These are phyloP conservation scores for Catharus bicknelli DNA, from an alignment of 2,113 vertebrate species.

Conservation along the genomic window DNA sequence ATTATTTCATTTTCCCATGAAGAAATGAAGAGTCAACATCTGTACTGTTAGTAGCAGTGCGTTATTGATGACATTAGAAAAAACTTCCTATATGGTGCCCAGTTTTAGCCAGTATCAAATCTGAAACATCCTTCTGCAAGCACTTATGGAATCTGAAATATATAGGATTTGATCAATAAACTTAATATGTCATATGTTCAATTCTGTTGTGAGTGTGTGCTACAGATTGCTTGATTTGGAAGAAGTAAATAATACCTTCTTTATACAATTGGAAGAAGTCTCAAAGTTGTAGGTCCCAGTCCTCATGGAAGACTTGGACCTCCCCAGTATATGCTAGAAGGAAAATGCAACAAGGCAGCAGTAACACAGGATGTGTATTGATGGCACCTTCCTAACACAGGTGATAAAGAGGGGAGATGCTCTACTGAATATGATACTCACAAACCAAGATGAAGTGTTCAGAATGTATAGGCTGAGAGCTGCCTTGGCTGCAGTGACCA, in stretches of 20 bases:
- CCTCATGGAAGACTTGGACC: not conserved
- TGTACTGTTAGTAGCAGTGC: not conserved
- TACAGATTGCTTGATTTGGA: not conserved
- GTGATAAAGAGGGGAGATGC: not conserved
- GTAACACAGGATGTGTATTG: rapidly evolving
- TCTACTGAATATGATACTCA: not conserved
- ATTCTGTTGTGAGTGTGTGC: not conserved
- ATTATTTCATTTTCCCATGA: not conserved
- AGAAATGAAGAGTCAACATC: not conserved
- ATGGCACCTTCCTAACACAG: not conserved
- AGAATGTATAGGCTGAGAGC: not conserved
- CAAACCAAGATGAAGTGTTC: not conserved
- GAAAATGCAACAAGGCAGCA: not conserved
- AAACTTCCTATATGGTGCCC: not conserved
- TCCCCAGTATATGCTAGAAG: not conserved
- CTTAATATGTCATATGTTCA: not conserved
- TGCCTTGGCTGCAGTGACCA: not conserved
- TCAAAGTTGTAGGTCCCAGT: rapidly evolving
- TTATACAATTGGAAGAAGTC: not conserved
- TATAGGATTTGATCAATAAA: not conserved
- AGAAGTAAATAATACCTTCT: not conserved
- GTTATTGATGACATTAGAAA: not conserved
- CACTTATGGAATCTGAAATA: not conserved
- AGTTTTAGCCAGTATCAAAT: not conserved
- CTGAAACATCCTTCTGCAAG: not conserved